Base-by-base conservation (phyloP, 2,113 vertebrate genomes). In the Hippocampus guttulatus region DNA sequence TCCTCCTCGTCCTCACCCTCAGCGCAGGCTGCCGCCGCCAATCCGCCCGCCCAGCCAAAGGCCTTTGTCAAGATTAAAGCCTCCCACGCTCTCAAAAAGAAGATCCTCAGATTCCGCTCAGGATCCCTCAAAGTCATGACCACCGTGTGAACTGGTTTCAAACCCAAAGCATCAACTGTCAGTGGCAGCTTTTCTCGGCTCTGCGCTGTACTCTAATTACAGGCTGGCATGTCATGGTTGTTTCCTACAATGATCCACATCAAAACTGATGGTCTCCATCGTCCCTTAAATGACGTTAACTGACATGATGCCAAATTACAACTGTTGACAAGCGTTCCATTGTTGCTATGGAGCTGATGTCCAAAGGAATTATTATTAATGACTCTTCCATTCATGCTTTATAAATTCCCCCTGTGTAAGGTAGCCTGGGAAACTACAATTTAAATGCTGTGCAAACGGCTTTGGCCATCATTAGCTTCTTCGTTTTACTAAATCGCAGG, bases 41-140 rank as follows among this genome's bases (percentile, higher is more conserved):
- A 75, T 16, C 47, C 76, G 47, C 30, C 81, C 21, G 69, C 86
- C 0, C 93, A 92, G 5, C 92, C 94, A 52, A 95, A 95, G 78
- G 90, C 94, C 73, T 94, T 96, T 11, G 94, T 96, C 74, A 95
- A 95, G 87, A 95, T 97, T 81, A 97, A 96, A 90, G 95, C 95
- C 3, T 97, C 95, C 0, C 95, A 96, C 1, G 95, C 95, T 0
- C 94, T 97, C 7, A 97, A 97, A 86, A 97, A 94, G 80, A 97
- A 97, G 89, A 96, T 97, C 63, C 89, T 96, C 68, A 88, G 95
- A 47, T 96, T 96, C 84, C 94, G 94, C 47, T 94, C 95, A 0
- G 95, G 95, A 55, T 96, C 95, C 0, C 93, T 97, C 51, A 97
- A 97, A 82, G 94, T 96, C 79, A 97, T 97, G 95, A 97, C 95